Base-by-base conservation (phyloP, 1,140 invertebrate species). In the Ephestia elutella region DNA sequence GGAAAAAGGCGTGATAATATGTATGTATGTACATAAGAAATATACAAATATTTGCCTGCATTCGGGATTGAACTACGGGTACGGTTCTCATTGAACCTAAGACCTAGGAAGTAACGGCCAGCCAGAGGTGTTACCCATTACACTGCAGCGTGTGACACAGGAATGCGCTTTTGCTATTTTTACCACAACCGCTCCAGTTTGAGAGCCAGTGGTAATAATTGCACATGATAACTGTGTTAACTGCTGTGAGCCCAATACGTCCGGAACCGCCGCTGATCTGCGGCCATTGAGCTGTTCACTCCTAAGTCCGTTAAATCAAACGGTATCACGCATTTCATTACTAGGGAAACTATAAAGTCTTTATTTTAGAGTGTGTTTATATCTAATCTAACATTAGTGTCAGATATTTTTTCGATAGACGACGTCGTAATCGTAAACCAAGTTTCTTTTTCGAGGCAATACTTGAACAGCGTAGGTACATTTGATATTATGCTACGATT, bases 151-250 rank as follows among this genome's bases (percentile, higher is more conserved):
- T 5, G 13, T 44, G 5, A 1, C 2, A 15, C 38, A 4, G 15
- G 38, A 44, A 44, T 15, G 38, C 38, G 38, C n/a, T 44, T 17
- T 17, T 15, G n/a, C n/a, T n/a, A 44, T 44, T 44, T n/a, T 15
- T 15, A 44, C 32, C 32, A 44, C 38, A 44, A 44, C 11, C 11
- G 15, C 38, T 15, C 38, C 38, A 44, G 38, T 44, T 44, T 44
- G 38, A 44, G 38, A 44, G 13, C 15, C 38, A 15, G 38, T 44
- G 15, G 15, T 44, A 17, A 44, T 44, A 44, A 44, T 44, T 44
- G 38, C 38, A 15, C 38, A 15, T 44, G 13, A 44, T 44, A 44
- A 44, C 38, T 44, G 38, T 44, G 38, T 44, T 44, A 44, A 44
- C 13, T 15, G 38, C 13, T 44, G 8, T 38, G 38, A 15, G 13